phyloP scores from a whole-genome alignment of 2,113 vertebrate genomes.

The Myotis yumanensis region DNA sequence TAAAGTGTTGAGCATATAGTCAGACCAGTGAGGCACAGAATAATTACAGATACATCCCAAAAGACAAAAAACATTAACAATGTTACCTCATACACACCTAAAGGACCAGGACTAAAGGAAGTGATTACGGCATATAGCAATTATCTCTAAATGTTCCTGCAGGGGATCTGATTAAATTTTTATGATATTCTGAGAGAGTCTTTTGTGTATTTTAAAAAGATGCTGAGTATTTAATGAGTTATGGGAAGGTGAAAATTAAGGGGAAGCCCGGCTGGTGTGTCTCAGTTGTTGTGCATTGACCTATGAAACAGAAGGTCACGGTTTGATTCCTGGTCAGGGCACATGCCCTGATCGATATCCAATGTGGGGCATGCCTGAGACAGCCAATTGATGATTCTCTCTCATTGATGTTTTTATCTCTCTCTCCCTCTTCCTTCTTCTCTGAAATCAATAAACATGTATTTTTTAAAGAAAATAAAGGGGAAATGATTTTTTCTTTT shows the following conservation, averaged over 20 bases:
- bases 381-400: no score
- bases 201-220: slow-evolving; percentile 47
- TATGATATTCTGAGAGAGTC: neutral
- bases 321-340: no score
- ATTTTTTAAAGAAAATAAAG: neutral
- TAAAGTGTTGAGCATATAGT: slow-evolving; percentile 61
- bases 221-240: neutral
- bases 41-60: slow-evolving; percentile 26
- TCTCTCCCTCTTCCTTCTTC: no score
- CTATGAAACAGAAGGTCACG: no score
- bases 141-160: slow-evolving; percentile 39
- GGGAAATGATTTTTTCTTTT: neutral
- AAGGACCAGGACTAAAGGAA: slow-evolving; percentile 37
- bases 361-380: no score
- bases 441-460: no score
- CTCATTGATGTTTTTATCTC: no score
- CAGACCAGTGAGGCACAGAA: neutral
- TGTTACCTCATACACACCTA: slow-evolving; percentile 35
- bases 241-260: neutral
- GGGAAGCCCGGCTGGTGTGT: no score
- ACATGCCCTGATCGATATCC: no score
- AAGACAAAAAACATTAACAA: slow-evolving; percentile 27
- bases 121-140: neutral
- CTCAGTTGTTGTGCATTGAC: no score
- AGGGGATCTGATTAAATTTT: slow-evolving; percentile 48